Evolutionary conservation across 2,113 vertebrate species (phyloP), one percentile per base, ranked within the genome.

Genomic region (Rutilus rutilus): DNA sequence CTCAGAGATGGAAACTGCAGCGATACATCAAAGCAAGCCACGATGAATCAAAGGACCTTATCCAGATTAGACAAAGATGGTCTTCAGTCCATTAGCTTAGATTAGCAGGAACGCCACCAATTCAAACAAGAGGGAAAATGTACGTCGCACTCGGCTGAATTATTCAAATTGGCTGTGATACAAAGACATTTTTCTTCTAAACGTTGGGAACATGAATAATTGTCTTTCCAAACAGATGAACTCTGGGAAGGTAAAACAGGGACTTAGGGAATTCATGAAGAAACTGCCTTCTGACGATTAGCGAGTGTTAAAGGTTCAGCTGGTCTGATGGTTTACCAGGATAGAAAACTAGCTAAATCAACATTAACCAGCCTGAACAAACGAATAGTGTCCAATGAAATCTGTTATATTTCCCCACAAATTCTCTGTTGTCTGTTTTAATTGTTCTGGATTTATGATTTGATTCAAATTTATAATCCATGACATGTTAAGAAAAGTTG

Each of bases 111-210:
- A 76, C 79, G 88, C 86, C 75, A 89, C 69, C 90, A 91, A 91
- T 91, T 88, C 87, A 89, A 88, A 88, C 79, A 88, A 86, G 71
- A 90, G 80, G 87, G 82, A 89, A 88, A 90, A 86, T 87, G 33
- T 90, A 91, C 74, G 88, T 75, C 67, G 67, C 73, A n/a, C 81
- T 86, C 88, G 87, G 74, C 75, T 85, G 90, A 92, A 89, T 90
- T 85, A 86, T 92, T 77, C 89, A 90, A 90, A 57, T 52, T 91
- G 90, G 17, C 59, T 65, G 57, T 8, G n/a, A 81, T 6, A 50
- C 60, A 81, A 93, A 89, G 91, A 88, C 88, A 91, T 93, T 93
- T 91, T 92, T 91, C 78, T 91, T 90, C 91, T 87, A 80, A 88
- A 78, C 25, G 84, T 86, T 84, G 89, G 91, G 88, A 84, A 90